A percentile compares a stretch with the other conserved stretches of the same genome.
These are phyloP conservation scores for Eristalinus aeneus DNA, from an alignment of 2,888 invertebrate genomes.

Conservation along the genomic window DNA sequence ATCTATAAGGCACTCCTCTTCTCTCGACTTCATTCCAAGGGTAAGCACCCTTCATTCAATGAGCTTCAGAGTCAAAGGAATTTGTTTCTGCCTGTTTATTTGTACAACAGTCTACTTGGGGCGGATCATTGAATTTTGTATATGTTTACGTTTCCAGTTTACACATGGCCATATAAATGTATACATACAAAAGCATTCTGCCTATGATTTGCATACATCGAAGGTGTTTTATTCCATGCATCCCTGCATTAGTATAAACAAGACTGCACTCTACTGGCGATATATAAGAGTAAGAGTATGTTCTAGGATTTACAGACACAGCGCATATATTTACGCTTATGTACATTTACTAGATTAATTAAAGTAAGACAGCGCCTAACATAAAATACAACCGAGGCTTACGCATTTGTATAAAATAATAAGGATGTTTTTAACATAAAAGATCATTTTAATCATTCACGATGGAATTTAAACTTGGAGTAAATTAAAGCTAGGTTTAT, in stretches of 20 bases:
- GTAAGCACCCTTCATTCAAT: conserved; percentile 65
- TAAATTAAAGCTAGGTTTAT: too few species aligned
- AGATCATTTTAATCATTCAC: too few species aligned
- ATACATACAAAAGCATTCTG: background rate
- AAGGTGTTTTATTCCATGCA: background rate
- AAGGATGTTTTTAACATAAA: too few species aligned
- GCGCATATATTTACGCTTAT: background rate
- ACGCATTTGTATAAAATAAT: background rate
- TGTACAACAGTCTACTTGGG: conserved; percentile 56
- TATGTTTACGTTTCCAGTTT: background rate
- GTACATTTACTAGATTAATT: background rate
- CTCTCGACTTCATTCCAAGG: conserved; percentile 49
- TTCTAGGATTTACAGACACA: background rate
- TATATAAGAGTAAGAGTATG: background rate
- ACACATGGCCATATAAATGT: background rate
- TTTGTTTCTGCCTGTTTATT: conserved; percentile 54
- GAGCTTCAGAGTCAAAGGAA: conserved; percentile 68
- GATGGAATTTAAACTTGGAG: too few species aligned
- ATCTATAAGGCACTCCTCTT: conserved; percentile 20
- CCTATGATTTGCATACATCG: background rate
- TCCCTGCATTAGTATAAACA: background rate
- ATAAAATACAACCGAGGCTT: background rate
- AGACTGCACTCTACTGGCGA: background rate
- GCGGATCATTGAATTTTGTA: background rate
- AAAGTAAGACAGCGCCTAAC: background rate